Conservation (phyloP, 1,140 invertebrate genomes). For the Rhopalosiphum padi region DNA sequence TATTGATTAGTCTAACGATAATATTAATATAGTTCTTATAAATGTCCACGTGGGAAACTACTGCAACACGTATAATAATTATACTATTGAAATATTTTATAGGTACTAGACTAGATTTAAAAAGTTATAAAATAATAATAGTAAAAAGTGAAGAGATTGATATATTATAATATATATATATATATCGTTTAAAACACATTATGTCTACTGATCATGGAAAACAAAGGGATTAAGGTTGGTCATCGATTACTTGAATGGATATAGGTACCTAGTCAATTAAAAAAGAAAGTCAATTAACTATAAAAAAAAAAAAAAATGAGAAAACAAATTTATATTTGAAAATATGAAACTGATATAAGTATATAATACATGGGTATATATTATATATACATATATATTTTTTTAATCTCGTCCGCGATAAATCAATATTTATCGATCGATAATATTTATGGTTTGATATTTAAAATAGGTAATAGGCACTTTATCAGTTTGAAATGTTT, state of each 20-base stretch:
- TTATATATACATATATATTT: neutral
- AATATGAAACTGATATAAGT: neutral
- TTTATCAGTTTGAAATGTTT: neutral
- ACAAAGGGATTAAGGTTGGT: slow-evolving; percentile 11
- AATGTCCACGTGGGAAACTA: neutral
- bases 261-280: neutral
- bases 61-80: neutral
- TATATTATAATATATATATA: neutral
- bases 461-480: neutral
- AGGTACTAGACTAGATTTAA: slow-evolving; percentile 38
- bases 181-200: neutral
- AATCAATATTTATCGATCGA: neutral
- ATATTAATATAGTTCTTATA: neutral
- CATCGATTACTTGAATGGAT: neutral
- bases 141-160: neutral
- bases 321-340: neutral
- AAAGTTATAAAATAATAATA: slow-evolving; percentile 36
- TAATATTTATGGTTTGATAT: neutral
- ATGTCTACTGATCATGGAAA: neutral
- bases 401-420: neutral
- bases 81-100: neutral
- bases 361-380: neutral
- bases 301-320: neutral
- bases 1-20: slow-evolving; percentile 26
- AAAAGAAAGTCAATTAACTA: neutral